Conservation (phyloP, 2,113 vertebrate genomes). For the Scartelaos histophorus region DNA sequence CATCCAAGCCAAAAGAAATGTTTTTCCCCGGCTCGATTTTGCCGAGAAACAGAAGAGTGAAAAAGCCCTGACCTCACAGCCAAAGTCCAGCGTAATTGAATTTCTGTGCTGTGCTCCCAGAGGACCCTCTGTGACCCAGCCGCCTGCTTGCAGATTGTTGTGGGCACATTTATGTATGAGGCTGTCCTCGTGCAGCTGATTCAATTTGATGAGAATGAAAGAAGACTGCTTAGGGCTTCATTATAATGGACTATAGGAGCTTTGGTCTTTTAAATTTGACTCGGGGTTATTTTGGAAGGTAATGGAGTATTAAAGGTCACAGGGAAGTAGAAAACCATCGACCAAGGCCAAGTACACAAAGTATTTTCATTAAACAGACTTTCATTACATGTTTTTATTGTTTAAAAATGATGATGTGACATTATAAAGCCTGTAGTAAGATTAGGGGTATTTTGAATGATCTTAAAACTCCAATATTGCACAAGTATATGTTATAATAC, state of each 20-base stretch:
- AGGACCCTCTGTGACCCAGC: neutral
- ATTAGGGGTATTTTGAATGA: too few relatives aligned
- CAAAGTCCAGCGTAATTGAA: slow-evolving; percentile 3
- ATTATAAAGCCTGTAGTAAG: too few relatives aligned
- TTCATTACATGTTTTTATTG: too few relatives aligned
- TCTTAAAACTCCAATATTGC: too few relatives aligned
- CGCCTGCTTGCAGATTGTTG: neutral
- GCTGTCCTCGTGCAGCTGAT: neutral
- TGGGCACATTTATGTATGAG: neutral
- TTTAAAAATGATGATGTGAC: too few relatives aligned
- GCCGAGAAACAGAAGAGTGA: neutral
- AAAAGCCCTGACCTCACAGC: slow-evolving; percentile 1
- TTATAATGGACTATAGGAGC: neutral
- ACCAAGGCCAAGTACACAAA: neutral
- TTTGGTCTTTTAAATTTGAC: neutral
- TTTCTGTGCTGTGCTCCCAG: neutral
- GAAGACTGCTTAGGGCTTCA: neutral
- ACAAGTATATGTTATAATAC: too few relatives aligned
- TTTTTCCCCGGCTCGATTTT: neutral
- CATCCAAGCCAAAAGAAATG: neutral
- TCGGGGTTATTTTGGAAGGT: neutral
- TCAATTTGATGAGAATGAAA: neutral
- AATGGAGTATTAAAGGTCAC: neutral
- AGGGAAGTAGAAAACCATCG: neutral
- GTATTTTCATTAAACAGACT: too few relatives aligned